phyloP scores from a whole-genome alignment of 1,140 invertebrate genomes.

The Anastatus disparis region DNA sequence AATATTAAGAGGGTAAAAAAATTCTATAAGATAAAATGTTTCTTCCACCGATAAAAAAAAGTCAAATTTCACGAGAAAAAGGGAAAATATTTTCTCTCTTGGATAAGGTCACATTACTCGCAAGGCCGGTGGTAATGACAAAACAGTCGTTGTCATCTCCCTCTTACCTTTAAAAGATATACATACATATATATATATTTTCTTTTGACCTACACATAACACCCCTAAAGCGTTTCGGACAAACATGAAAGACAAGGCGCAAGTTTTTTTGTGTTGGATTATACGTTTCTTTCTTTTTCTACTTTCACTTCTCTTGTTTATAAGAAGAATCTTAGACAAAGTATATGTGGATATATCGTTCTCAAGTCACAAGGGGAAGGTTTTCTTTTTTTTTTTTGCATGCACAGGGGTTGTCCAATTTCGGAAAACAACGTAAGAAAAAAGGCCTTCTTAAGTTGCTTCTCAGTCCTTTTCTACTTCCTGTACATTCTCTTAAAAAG shows the following conservation, averaged over 20 bases:
- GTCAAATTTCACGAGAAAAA: neutral
- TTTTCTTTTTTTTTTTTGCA: neutral
- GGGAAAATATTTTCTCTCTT: neutral
- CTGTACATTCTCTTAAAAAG: neutral
- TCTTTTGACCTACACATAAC: neutral
- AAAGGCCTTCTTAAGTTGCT: slow-evolving; percentile 41
- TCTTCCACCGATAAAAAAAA: neutral
- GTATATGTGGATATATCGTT: too few relatives aligned
- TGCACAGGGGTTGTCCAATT: slow-evolving; percentile 50
- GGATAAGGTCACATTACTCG: neutral
- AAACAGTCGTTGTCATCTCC: neutral
- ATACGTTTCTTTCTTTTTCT: slow-evolving; percentile 10
- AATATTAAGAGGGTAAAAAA: too few relatives aligned
- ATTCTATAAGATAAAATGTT: too few relatives aligned
- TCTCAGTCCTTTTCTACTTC: slow-evolving; percentile 27
- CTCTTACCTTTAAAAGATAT: too few relatives aligned
- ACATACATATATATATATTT: too few relatives aligned
- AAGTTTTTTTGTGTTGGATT: too few relatives aligned
- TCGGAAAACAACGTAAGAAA: slow-evolving; percentile 50
- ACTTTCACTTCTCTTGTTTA: slow-evolving; percentile 11
- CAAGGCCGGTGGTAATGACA: neutral
- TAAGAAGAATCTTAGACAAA: too few relatives aligned
- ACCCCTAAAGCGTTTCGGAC: neutral
- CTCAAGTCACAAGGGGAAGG: neutral
- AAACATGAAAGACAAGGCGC: neutral